Conservation (phyloP, 2,113 vertebrate species). For the Grallaria varia region DNA sequence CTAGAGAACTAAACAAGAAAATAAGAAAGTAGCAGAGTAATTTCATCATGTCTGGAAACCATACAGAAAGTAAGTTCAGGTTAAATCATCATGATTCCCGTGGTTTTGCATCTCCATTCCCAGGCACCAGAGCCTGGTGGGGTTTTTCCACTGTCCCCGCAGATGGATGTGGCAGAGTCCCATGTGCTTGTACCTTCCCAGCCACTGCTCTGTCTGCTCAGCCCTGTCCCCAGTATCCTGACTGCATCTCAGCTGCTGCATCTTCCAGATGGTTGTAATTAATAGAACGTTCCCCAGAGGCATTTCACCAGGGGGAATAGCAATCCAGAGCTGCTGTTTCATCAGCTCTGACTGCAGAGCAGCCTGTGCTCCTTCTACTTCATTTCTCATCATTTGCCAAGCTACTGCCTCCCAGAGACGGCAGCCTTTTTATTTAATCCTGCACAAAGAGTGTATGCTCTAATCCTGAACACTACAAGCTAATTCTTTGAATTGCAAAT, state of each 20-base stretch:
- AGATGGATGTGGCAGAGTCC: not conserved
- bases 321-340: not conserved
- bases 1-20: not conserved
- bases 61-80: not conserved
- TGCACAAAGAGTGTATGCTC: not conserved
- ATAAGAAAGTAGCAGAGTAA: not conserved
- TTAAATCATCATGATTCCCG: accelerated
- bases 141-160: not conserved
- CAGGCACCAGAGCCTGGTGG: too few relatives aligned
- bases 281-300: not conserved
- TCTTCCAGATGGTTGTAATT: not conserved
- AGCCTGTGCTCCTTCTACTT: accelerated
- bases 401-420: not conserved
- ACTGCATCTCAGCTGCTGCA: not conserved
- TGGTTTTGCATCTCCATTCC: not conserved
- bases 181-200: not conserved
- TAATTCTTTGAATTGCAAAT: not conserved
- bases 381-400: not conserved
- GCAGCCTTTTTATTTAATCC: not conserved
- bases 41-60: not conserved
- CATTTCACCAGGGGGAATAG: not conserved
- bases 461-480: not conserved
- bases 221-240: not conserved
- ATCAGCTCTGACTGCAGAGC: not conserved
- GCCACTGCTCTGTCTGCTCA: not conserved